Base-by-base conservation (phyloP, 2,888 invertebrate species). In the Caradrina kadenii region DNA sequence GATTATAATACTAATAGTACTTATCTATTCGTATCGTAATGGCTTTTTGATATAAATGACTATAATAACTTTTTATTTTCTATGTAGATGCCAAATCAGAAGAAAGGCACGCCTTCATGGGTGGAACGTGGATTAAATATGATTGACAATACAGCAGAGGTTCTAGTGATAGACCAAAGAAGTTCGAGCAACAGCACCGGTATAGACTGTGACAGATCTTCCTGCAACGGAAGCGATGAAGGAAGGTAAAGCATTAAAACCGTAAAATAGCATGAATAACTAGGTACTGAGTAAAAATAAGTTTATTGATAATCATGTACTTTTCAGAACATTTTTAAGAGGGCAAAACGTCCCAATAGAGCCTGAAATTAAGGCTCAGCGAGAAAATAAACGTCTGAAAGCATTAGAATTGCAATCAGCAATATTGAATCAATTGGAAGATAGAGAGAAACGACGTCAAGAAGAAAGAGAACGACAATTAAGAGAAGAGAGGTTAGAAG, bases 281-380 rank as follows among this genome's bases (percentile, higher is more conserved):
- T 39, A 11, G 0, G 10, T 42, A 58, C 15, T 0, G 3, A 22
- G 49, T 21, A 52, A 56, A 0, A 48, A 39, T 52, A 26, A 54
- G 10, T 49, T 50, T 31, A 48, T 48, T n/a, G 0, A 42, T 58
- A 8, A 52, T 48, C 13, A 48, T 54, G 1, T 53, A 42, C 17
- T 45, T 66, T 89, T 61, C 90, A 96, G 96, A 80, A 97, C 97
- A 53, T 98, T 97, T 92, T 93, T 98, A 56, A 96, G 98, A 79
- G 99, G 99, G 11, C 99, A 99, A 94, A 98, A 98, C 92, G 97
- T 97, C 19, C 98, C 97, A 0, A 90, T 98, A 67, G 98, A 99
- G 89, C 97, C 98, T 1, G 96, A 97, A 80, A 97, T 98, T 64
- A 95, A 98, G 82, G 97, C 97, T 11, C 98, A 99, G 91, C 96